These are phyloP conservation scores for Ormyrus pomaceus DNA, from an alignment of 2,888 invertebrate genomes.

Conservation along the genomic window DNA sequence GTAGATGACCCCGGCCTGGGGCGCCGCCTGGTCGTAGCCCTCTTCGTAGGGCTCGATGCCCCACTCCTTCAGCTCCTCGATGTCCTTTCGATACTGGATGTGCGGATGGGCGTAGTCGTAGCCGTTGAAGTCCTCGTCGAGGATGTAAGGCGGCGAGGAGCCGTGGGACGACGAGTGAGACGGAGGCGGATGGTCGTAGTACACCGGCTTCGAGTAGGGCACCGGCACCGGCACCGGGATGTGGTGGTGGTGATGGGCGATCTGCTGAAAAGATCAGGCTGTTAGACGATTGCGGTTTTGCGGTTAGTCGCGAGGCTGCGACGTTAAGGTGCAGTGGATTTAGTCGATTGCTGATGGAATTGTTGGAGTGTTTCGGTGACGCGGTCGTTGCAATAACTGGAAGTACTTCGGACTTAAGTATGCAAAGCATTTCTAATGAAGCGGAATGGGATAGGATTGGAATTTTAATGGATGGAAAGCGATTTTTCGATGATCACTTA, in stretches of 20 bases:
- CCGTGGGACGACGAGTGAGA: conserved; percentile 15
- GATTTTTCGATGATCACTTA: too few species aligned
- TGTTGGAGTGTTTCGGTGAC: too few species aligned
- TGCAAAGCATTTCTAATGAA: too few species aligned
- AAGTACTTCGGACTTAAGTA: too few species aligned
- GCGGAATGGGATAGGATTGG: too few species aligned
- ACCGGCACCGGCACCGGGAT: conserved; percentile 73
- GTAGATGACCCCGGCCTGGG: conserved; percentile 54
- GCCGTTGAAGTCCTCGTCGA: conserved; percentile 69
- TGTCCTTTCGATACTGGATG: conserved; percentile 71
- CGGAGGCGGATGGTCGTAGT: conserved; percentile 63
- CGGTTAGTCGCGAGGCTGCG: too few species aligned
- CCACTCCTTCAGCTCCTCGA: conserved; percentile 73
- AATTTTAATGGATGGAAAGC: too few species aligned
- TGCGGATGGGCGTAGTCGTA: conserved; percentile 72
- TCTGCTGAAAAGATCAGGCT: conserved; percentile 72
- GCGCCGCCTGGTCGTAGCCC: conserved; percentile 62
- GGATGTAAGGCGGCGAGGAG: conserved; percentile 67
- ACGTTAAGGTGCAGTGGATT: too few species aligned
- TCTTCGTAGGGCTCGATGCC: conserved; percentile 68
- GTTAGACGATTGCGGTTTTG: too few species aligned
- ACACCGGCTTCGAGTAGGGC: conserved; percentile 48
- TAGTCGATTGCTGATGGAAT: too few species aligned
- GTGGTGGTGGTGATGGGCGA: conserved; percentile 86
- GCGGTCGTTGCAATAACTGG: too few species aligned